phyloP scores from a whole-genome alignment of 2,888 invertebrate genomes.

The Gerris lacustris region DNA sequence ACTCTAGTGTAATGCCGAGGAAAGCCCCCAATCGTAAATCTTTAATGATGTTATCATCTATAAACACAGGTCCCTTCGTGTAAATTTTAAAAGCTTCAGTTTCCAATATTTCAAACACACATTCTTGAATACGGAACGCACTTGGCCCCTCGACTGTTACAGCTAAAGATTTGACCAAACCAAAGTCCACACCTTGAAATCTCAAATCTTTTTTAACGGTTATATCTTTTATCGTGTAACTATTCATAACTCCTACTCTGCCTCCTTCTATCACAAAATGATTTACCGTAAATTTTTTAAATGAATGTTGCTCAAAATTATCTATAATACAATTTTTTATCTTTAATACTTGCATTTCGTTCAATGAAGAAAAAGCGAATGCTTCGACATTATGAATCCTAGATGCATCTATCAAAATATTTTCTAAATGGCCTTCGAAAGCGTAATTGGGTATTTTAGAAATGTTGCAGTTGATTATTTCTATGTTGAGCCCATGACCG shows the following conservation, averaged over 20 bases:
- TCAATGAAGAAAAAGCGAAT: conserved; percentile 51
- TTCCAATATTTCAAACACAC: conserved; percentile 46
- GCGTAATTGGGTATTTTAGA: conserved; percentile 43
- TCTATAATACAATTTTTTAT: conserved; percentile 49
- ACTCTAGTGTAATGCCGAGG: conserved; percentile 42
- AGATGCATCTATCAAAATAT: conserved; percentile 51
- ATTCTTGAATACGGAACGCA: conserved; percentile 49
- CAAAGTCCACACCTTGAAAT: conserved; percentile 52
- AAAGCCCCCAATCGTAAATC: conserved; percentile 50
- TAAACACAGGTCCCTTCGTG: conserved; percentile 49
- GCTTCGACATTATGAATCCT: conserved; percentile 50
- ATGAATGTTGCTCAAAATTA: conserved; percentile 55
- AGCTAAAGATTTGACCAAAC: conserved; percentile 52
- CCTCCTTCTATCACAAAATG: conserved; percentile 53
- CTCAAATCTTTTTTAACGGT: conserved; percentile 53
- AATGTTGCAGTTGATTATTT: conserved; percentile 39
- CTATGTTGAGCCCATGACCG: conserved; percentile 37
- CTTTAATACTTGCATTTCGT: conserved; percentile 43
- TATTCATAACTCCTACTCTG: conserved; percentile 36
- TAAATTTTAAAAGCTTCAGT: conserved; percentile 52
- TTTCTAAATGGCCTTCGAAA: conserved; percentile 48
- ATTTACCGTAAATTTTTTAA: conserved; percentile 63
- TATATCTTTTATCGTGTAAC: conserved; percentile 46
- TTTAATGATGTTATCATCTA: conserved; percentile 52
- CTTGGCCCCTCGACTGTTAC: conserved; percentile 53